Conservation (phyloP, 2,113 vertebrate genomes). For the Rhodinocichla rosea region DNA sequence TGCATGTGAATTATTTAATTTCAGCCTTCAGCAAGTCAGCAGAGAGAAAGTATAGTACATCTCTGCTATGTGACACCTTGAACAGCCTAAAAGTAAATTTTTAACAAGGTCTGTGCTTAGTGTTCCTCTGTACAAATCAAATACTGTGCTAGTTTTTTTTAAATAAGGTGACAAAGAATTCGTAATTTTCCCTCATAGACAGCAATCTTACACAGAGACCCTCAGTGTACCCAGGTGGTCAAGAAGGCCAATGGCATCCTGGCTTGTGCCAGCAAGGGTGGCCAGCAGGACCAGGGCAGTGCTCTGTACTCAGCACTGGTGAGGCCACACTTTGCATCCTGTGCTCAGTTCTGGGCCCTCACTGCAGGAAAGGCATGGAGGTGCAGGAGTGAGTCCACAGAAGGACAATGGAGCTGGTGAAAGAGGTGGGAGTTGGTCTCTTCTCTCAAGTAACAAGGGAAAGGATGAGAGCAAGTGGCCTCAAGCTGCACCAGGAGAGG, state of each 20-base stretch:
- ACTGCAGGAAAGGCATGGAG: neutral
- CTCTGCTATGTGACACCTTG: neutral
- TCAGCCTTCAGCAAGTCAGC: neutral
- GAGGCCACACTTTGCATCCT: rapidly evolving
- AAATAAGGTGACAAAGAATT: neutral
- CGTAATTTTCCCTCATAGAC: rapidly evolving
- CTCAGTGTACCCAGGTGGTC: neutral
- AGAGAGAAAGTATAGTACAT: neutral
- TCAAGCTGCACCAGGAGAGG: neutral
- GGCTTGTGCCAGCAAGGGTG: neutral
- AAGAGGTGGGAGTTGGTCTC: neutral
- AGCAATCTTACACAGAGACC: neutral
- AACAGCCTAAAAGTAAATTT: neutral
- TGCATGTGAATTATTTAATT: neutral
- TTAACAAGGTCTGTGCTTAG: neutral
- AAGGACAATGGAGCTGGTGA: neutral
- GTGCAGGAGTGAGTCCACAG: neutral
- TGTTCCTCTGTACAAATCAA: neutral
- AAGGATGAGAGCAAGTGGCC: neutral
- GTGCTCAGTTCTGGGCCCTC: neutral
- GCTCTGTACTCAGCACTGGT: neutral
- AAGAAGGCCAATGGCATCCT: neutral
- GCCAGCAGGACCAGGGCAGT: neutral
- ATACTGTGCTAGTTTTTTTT: neutral
- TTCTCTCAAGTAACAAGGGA: neutral